phyloP scores from a whole-genome alignment of 2,797 vertebrate species.

The Pangasius krempfi region DNA sequence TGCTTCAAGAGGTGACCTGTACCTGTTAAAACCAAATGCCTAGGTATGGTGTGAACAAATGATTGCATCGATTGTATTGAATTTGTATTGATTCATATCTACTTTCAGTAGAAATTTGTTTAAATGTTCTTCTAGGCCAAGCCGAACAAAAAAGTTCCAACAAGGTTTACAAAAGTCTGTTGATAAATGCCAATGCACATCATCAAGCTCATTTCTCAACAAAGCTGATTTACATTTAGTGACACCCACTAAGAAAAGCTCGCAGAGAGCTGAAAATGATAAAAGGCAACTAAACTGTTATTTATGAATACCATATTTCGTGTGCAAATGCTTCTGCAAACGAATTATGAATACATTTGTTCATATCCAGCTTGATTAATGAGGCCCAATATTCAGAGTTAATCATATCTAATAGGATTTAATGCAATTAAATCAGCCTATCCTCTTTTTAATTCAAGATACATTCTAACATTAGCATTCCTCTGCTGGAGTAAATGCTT shows the following conservation, averaged over 20 bases:
- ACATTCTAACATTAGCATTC: background rate
- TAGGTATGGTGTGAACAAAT: background rate
- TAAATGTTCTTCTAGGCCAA: background rate
- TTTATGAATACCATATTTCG: background rate
- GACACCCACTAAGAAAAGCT: background rate
- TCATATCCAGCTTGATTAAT: background rate
- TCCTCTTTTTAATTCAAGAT: background rate
- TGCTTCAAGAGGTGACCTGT: background rate
- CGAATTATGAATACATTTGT: background rate
- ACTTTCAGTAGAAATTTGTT: background rate
- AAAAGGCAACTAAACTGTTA: background rate
- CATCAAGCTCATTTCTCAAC: background rate
- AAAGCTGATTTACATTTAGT: background rate
- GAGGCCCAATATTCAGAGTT: background rate
- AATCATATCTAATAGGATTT: background rate
- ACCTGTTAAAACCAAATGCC: background rate
- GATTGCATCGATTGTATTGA: background rate
- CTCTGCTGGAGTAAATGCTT: background rate
- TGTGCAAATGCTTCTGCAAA: constrained; percentile 9
- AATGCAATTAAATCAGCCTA: background rate
- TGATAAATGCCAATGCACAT: background rate
- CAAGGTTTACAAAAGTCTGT: background rate
- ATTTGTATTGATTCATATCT: background rate
- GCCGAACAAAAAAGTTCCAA: background rate
- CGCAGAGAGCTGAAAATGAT: background rate